phyloP scores from a whole-genome alignment of 2,113 vertebrate genomes.

The Odocoileus virginianus region DNA sequence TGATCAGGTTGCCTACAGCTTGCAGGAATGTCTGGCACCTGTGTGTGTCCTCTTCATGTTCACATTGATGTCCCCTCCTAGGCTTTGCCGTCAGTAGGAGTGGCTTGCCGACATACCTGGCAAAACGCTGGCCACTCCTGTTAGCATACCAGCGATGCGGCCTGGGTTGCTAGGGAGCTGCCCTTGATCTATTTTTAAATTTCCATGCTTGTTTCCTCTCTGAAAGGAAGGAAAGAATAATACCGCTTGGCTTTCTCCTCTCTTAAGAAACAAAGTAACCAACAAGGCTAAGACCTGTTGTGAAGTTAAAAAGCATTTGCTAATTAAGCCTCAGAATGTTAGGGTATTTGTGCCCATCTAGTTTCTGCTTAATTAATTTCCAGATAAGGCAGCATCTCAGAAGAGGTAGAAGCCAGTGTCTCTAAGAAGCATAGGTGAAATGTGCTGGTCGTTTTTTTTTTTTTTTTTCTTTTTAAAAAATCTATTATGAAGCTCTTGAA shows the following conservation, averaged over 20 bases:
- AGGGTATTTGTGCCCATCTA: constrained; percentile 64
- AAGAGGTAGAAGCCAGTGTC: constrained; percentile 26
- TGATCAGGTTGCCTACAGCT: not conserved
- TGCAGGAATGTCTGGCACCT: not conserved
- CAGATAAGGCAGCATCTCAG: constrained; percentile 50
- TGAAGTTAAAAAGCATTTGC: constrained; percentile 75
- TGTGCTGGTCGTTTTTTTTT: constrained; percentile 5
- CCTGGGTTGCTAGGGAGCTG: constrained; percentile 26
- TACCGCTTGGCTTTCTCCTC: constrained; percentile 60
- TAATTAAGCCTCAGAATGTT: constrained; percentile 74
- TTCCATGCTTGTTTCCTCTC: constrained; percentile 53
- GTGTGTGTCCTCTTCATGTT: not conserved
- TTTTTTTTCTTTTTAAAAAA: not conserved
- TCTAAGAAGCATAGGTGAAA: constrained; percentile 52
- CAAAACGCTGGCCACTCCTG: not conserved
- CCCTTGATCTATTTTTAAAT: constrained; percentile 78
- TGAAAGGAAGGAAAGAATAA: constrained; percentile 46
- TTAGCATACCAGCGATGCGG: not conserved
- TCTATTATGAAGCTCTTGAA: constrained; percentile 37
- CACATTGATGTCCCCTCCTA: accelerated
- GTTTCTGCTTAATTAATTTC: constrained; percentile 76
- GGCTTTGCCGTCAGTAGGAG: not conserved
- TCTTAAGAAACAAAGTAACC: constrained; percentile 71
- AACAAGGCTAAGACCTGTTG: constrained; percentile 72
- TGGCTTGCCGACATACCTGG: not conserved